A percentile compares a stretch with the other conserved stretches of the same genome.
phyloP scores from a whole-genome alignment of 2,797 vertebrate genomes.

The Catharus ustulatus region DNA sequence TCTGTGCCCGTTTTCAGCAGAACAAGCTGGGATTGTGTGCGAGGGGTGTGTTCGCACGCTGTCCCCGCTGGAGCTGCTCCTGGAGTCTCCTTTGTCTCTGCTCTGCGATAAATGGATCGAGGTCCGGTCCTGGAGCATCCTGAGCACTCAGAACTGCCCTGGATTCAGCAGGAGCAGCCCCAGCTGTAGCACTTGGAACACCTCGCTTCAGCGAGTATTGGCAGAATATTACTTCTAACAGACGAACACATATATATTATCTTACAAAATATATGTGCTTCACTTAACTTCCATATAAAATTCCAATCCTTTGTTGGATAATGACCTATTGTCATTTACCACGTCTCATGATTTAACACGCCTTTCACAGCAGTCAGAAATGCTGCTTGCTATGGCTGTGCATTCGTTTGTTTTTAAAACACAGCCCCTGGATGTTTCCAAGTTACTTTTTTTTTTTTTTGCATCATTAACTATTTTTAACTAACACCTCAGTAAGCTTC shows the following conservation, averaged over 20 bases:
- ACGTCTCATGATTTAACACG: not conserved
- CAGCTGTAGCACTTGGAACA: not conserved
- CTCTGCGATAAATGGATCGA: not conserved
- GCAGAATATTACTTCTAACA: not conserved
- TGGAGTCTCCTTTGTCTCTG: not conserved
- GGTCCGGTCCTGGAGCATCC: not conserved
- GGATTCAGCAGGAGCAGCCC: not conserved
- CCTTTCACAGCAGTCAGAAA: not conserved
- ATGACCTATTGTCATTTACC: not conserved
- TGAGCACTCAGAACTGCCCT: not conserved
- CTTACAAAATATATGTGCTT: not conserved
- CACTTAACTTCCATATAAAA: not conserved
- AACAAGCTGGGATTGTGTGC: not conserved
- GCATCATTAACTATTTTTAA: constrained; percentile 6
- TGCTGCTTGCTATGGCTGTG: not conserved
- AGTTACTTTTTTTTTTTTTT: not conserved
- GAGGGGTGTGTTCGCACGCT: not conserved
- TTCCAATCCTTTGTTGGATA: not conserved
- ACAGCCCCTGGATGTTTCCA: not conserved
- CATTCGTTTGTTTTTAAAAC: not conserved
- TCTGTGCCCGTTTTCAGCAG: not conserved
- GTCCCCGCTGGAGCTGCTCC: not conserved
- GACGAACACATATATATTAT: not conserved
- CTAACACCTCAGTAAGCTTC: not conserved
- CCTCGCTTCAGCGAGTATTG: not conserved